Evolutionary conservation across 1,140 invertebrate species (phyloP), one percentile per base, ranked within the genome.

Genomic region (fruit fly (Drosophila melanogaster)): DNA sequence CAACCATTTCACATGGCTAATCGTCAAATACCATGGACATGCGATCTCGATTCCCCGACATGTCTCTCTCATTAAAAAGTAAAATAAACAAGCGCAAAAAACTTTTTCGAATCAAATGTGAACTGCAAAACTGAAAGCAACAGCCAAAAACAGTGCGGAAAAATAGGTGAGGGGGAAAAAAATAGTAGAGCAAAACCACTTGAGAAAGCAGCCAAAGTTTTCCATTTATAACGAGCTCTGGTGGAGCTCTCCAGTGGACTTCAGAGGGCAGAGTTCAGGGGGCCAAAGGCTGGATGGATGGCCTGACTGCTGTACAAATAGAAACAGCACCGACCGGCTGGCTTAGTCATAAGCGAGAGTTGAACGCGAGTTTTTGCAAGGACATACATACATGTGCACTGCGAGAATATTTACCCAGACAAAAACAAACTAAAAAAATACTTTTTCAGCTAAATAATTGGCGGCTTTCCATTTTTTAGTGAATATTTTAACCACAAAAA

Each of bases 141-240:
- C 35, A 73, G 58, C 58, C 47, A 56, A 69, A 53, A 60, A 47
- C 47, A 44, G 64, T 44, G 22, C 30, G 46, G 35, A 12, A 70
- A 55, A 55, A 62, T 44, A 50, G 33, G 56, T n/a, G n/a, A n/a
- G 50, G 47, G 41, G 15, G 22, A 41, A 47, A 47, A 65, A 83
- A 79, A 62, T 55, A 54, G 67, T 61, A 69, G 56, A 57, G 40
- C 50, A 83, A 87, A 89, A 79, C 75, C 83, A 89, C 83, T 89
- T 87, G 79, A 87, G 83, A 77, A 89, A 87, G 83, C 81, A 79
- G 84, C 79, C 77, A 87, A 87, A 87, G 79, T 87, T 87, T 87
- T 89, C 67, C 83, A 83, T 87, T 87, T 89, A 87, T 87, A 87
- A 87, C 83, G 84, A 87, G 83, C 84, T 81, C 78, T 56, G 70